phyloP scores from a whole-genome alignment of 2,797 vertebrate genomes.

The Dermochelys coriacea region DNA sequence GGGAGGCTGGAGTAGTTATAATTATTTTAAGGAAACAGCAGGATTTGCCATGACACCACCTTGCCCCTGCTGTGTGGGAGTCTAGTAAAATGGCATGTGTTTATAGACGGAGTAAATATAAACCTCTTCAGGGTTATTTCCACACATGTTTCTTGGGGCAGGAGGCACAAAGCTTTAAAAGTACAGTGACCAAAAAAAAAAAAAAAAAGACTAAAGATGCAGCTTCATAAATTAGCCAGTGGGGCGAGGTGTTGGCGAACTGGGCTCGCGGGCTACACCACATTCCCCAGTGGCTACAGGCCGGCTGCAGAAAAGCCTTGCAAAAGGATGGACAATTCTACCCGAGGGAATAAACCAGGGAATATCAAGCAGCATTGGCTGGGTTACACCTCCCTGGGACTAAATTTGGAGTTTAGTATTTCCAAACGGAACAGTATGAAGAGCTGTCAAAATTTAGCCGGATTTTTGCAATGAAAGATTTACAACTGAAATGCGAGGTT shows the following conservation, averaged over 20 bases:
- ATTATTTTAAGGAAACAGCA: background rate
- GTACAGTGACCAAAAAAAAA: accelerated
- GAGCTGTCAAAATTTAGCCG: background rate
- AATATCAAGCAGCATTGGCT: background rate
- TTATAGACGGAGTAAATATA: background rate
- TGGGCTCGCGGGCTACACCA: background rate
- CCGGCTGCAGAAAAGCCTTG: background rate
- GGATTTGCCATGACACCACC: background rate
- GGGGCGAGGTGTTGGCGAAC: background rate
- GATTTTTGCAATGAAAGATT: background rate
- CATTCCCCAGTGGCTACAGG: background rate
- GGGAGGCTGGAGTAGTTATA: too few species aligned
- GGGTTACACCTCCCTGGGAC: background rate
- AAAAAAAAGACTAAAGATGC: too few species aligned
- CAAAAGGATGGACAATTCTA: background rate
- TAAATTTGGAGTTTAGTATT: background rate
- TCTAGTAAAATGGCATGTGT: background rate
- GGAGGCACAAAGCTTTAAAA: background rate
- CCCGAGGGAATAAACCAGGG: background rate
- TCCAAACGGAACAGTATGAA: background rate
- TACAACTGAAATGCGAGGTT: background rate
- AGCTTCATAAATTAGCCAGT: background rate
- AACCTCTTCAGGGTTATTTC: background rate
- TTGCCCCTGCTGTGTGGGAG: background rate
- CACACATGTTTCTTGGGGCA: background rate